A percentile compares a stretch with the other conserved stretches of the same genome.
Evolutionary conservation across 2,888 invertebrate species (phyloP).

Genomic region (Helleia helle): DNA sequence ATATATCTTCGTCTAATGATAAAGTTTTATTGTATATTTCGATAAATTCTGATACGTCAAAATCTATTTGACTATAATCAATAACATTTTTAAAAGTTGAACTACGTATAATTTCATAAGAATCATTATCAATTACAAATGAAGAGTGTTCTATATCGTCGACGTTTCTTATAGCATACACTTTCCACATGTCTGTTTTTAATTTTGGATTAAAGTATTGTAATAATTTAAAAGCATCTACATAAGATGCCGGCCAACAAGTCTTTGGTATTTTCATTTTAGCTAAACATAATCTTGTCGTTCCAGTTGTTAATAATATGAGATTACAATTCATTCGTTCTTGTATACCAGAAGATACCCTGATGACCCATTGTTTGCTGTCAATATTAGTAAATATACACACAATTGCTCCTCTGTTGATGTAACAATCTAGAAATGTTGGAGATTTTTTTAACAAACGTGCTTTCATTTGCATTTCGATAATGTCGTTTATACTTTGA

Average conservation of each 20-base stretch:
- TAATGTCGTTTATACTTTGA: constrained; percentile 41
- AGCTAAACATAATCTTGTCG: constrained; percentile 53
- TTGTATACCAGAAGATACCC: constrained; percentile 51
- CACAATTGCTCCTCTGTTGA: constrained; percentile 56
- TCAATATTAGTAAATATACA: constrained; percentile 54
- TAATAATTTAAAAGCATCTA: constrained; percentile 52
- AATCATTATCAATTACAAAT: constrained; percentile 50
- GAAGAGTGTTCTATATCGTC: constrained; percentile 43
- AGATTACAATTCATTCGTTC: constrained; percentile 50
- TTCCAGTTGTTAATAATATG: constrained; percentile 44
- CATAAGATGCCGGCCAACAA: constrained; percentile 49
- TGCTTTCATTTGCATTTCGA: constrained; percentile 54
- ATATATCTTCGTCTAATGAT: constrained; percentile 43
- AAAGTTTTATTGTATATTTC: constrained; percentile 57
- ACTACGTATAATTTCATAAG: constrained; percentile 55
- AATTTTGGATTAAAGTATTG: constrained; percentile 58
- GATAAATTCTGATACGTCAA: constrained; percentile 51
- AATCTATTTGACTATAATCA: constrained; percentile 56
- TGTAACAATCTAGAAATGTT: constrained; percentile 50
- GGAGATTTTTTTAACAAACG: constrained; percentile 46
- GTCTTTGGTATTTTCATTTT: constrained; percentile 44
- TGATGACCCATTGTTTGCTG: constrained; percentile 55
- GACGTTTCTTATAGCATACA: constrained; percentile 43
- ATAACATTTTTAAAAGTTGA: constrained; percentile 54
- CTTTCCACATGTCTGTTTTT: constrained; percentile 47